Conservation (phyloP, 2,888 invertebrate genomes). For the Ectemnius lituratus region DNA sequence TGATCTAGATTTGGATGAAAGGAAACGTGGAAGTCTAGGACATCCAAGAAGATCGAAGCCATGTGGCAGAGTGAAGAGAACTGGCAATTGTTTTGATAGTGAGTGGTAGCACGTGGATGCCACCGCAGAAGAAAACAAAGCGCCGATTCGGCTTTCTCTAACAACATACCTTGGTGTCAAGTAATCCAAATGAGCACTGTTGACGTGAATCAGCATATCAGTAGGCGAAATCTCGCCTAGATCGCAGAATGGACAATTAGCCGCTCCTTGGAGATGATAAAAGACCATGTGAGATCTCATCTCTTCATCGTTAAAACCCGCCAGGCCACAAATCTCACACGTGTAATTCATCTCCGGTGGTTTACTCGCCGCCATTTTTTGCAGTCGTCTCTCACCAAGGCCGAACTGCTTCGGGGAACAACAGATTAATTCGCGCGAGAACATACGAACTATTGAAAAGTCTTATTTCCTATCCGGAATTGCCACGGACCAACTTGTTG, state of each 20-base stretch:
- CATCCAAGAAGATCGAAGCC: too few species aligned
- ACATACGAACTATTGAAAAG: not conserved
- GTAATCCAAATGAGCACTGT: slow-evolving; percentile 90
- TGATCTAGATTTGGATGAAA: too few species aligned
- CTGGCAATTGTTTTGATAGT: too few species aligned
- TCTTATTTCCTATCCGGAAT: slow-evolving; percentile 17
- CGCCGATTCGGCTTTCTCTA: too few species aligned
- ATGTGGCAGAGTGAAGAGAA: too few species aligned
- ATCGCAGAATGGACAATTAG: slow-evolving; percentile 91
- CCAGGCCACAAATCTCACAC: slow-evolving; percentile 92
- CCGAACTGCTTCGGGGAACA: too few species aligned
- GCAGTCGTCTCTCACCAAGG: not conserved
- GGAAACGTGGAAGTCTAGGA: too few species aligned
- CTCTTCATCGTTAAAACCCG: slow-evolving; percentile 87
- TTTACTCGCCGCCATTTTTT: slow-evolving; percentile 79
- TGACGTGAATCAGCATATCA: slow-evolving; percentile 88
- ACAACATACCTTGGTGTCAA: slow-evolving; percentile 81
- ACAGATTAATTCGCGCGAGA: not conserved
- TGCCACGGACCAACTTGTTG: slow-evolving; percentile 29
- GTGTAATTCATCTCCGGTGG: slow-evolving; percentile 81
- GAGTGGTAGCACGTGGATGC: not conserved
- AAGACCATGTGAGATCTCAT: slow-evolving; percentile 89
- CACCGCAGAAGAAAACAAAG: not conserved
- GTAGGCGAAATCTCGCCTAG: slow-evolving; percentile 85
- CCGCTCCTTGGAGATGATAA: slow-evolving; percentile 88